Evolutionary conservation across 1,140 invertebrate genomes (phyloP).

Genomic region (Tetramorium simillimum): DNA sequence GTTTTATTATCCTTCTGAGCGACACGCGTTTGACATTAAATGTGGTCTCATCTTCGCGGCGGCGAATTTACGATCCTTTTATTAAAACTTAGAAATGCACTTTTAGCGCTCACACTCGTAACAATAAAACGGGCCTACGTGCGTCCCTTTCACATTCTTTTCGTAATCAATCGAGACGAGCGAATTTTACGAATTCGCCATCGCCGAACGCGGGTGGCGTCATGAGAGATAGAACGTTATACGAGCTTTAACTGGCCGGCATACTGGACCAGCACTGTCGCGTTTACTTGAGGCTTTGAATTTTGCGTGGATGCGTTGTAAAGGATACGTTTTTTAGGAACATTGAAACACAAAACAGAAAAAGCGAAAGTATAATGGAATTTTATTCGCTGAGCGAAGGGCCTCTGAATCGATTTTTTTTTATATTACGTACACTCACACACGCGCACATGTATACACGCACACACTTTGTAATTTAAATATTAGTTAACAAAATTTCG

Average conservation of each 20-base stretch:
- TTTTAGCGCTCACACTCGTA: neutral
- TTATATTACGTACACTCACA: neutral
- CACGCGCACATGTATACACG: neutral
- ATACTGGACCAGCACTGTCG: slow-evolving; percentile 30
- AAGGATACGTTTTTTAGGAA: neutral
- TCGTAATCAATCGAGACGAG: neutral
- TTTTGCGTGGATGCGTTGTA: neutral
- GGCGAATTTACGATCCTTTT: neutral
- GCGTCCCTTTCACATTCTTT: neutral
- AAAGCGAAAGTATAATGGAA: neutral
- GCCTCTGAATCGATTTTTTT: neutral
- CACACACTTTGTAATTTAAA: neutral
- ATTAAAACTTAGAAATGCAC: neutral
- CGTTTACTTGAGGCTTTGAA: slow-evolving; percentile 61
- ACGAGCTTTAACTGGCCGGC: slow-evolving; percentile 61
- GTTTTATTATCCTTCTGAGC: neutral
- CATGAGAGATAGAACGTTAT: slow-evolving; percentile 47
- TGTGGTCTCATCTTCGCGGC: neutral
- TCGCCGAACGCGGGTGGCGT: neutral
- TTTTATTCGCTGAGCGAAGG: neutral
- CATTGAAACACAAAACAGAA: neutral
- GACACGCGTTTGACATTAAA: neutral
- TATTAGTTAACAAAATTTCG: neutral
- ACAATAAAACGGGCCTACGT: neutral
- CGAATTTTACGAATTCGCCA: neutral